These are phyloP conservation scores for Heloderma charlesbogerti DNA, from an alignment of 2,113 vertebrate species.

Conservation along the genomic window DNA sequence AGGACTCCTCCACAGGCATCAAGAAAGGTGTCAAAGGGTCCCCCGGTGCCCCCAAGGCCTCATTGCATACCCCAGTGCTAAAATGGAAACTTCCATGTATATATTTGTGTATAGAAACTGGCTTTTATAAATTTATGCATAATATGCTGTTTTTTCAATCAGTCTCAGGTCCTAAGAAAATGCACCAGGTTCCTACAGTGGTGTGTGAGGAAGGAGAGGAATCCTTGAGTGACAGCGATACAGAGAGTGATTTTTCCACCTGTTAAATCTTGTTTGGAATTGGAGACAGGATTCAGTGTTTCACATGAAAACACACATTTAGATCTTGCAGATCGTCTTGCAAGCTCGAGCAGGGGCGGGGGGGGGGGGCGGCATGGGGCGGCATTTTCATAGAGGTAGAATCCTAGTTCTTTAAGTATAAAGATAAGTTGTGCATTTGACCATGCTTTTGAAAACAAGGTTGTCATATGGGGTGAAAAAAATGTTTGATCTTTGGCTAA, in stretches of 20 bases:
- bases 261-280: not conserved
- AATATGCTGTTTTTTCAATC: not conserved
- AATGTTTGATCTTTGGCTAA: not conserved
- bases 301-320: not conserved
- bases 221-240: constrained; percentile 37
- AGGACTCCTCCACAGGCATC: too few species aligned
- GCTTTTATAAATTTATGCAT: not conserved
- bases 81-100: not conserved
- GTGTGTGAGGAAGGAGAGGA: constrained; percentile 27
- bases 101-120: not conserved
- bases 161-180: constrained; percentile 28
- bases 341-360: not conserved
- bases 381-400: not conserved
- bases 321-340: not conserved
- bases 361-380: too few species aligned
- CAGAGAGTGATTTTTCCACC: constrained; percentile 67
- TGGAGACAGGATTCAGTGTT: not conserved
- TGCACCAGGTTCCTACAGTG: not conserved
- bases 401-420: not conserved
- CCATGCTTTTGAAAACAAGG: not conserved
- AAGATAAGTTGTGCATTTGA: not conserved
- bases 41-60: too few species aligned
- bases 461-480: too few species aligned
- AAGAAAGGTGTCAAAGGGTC: too few species aligned
- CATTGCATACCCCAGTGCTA: too few species aligned